Evolutionary conservation across 2,113 vertebrate genomes (phyloP).

Genomic region (Xenopus laevis): DNA sequence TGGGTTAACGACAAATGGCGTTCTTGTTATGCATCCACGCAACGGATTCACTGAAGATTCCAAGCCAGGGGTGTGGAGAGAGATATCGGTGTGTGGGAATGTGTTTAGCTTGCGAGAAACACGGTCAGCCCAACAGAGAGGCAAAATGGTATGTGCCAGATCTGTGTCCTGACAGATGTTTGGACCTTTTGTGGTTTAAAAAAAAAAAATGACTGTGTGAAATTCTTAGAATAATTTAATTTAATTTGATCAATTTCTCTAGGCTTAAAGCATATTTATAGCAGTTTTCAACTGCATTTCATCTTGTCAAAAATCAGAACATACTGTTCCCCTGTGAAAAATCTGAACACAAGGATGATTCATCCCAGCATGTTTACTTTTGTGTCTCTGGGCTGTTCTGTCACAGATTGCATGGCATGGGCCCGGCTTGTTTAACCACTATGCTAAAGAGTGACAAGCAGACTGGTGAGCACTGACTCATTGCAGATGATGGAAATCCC

Average conservation of each 20-base stretch:
- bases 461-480: no score
- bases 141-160: conserved; percentile 85
- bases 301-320: conserved; percentile 27
- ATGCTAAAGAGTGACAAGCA: background rate
- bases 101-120: conserved; percentile 95
- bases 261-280: conserved; percentile 21
- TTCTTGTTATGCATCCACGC: conserved; percentile 95
- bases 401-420: conserved; percentile 35
- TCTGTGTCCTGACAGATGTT: background rate
- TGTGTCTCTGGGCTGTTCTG: conserved; percentile 32
- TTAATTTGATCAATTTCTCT: no score
- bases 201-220: background rate
- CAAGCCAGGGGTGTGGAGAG: conserved; percentile 94
- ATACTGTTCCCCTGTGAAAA: conserved; percentile 29
- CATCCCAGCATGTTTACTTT: conserved; percentile 42
- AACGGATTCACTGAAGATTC: conserved; percentile 94
- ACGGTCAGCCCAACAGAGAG: conserved; percentile 91
- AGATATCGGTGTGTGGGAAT: conserved; percentile 96
- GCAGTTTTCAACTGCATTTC: conserved; percentile 25
- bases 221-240: background rate
- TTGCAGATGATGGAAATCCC: no score
- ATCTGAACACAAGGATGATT: conserved; percentile 33
- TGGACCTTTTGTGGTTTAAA: no score
- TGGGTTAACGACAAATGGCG: conserved; percentile 93
- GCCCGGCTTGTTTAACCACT: conserved; percentile 12